Conservation (phyloP, 2,797 vertebrate species). For the Helarctos malayanus region DNA sequence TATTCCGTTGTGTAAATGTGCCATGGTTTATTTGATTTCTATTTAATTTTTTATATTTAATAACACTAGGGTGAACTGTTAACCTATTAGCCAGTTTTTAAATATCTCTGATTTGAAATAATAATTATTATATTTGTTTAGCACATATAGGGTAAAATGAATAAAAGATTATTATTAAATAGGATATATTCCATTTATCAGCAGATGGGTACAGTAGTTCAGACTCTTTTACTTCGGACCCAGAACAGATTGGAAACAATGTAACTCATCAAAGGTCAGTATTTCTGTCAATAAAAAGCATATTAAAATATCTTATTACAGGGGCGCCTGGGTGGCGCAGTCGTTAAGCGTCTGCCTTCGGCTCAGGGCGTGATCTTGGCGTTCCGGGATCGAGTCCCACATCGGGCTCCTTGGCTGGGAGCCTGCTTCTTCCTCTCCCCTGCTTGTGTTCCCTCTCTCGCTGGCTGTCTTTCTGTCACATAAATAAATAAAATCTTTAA, state of each 20-base stretch:
- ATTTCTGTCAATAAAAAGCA: conserved; percentile 64
- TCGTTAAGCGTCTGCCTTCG: too few relatives aligned
- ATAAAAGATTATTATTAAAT: conserved; percentile 75
- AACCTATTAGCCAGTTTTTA: conserved; percentile 39
- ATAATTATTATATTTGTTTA: conserved; percentile 52
- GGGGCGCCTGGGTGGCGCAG: too few relatives aligned
- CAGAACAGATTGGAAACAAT: conserved; percentile 95
- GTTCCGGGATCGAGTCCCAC: too few relatives aligned
- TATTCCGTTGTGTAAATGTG: conserved; percentile 41
- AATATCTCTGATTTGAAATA: conserved; percentile 61
- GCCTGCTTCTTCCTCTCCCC: too few relatives aligned
- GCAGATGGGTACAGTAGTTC: conserved; percentile 99
- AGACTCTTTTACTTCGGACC: conserved; percentile 97
- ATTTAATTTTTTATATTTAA: conserved; percentile 39
- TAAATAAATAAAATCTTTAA: too few relatives aligned
- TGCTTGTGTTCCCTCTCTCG: too few relatives aligned
- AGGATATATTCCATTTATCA: conserved; percentile 83
- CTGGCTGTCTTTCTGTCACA: too few relatives aligned
- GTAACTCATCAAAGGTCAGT: conserved; percentile 95
- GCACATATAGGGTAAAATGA: conserved; percentile 62
- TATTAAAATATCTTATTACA: conserved; percentile 35
- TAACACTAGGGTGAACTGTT: conserved; percentile 45
- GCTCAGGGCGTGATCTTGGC: too few relatives aligned
- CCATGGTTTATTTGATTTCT: conserved; percentile 38
- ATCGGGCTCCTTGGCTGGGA: too few relatives aligned